Evolutionary conservation across 2,888 invertebrate genomes (phyloP), one percentile per base, ranked within the genome.

Genomic region (Amiota communis): DNA sequence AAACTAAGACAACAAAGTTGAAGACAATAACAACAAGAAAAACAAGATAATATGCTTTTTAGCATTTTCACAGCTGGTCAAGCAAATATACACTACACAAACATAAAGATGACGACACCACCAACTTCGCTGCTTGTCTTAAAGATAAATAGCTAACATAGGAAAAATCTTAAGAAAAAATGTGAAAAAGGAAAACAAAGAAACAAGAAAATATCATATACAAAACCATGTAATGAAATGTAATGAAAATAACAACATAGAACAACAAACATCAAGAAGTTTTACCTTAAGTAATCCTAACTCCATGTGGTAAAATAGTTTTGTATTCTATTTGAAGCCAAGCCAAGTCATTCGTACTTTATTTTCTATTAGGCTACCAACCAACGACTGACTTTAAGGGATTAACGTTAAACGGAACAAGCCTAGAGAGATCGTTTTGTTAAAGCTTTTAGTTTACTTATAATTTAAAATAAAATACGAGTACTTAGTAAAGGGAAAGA

Each of bases 41-140:
- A 36, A 36, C 23, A n/a, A 15, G n/a, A 53, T 53, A 53, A 53
- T 53, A 53, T 53, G 15, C 15, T 53, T 36, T 53, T 53, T 53
- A 59, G 72, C 74, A 77, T 77, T 79, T 80, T 79, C 76, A 79
- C 80, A 80, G 80, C 77, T 80, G 79, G 79, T 79, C 80, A 78
- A 75, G 76, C 77, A 79, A 79, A 78, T 75, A 74, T 65, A 72
- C 12, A 48, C 23, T 65, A 72, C 12, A 48, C 23, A 20, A 57
- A 36, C 53, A 53, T 53, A 15, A 53, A 15, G 36, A 36, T 36
- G 6, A 36, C n/a, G 53, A 53, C n/a, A 53, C 12, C n/a, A 36
- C 36, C 36, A 6, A 36, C 36, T 36, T 36, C 36, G 23, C 23
- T 23, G 3, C 23, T 23, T 23, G 36, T 36, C 59, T 63, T 59